A percentile compares a stretch with the other conserved stretches of the same genome.
Conservation (phyloP, 1,140 invertebrate species). For the Caerostris extrusa region DNA sequence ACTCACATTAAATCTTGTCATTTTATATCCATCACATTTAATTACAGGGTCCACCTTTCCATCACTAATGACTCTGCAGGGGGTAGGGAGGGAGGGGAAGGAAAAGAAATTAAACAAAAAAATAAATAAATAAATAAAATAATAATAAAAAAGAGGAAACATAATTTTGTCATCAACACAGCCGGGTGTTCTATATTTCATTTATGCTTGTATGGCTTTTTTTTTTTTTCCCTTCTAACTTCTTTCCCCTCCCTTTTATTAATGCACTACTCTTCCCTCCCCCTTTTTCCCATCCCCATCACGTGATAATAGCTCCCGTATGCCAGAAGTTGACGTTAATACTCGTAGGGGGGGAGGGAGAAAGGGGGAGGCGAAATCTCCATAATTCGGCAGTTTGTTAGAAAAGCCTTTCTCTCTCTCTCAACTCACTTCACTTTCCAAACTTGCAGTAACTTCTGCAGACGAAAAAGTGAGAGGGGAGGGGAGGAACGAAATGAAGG, state of each 20-base stretch:
- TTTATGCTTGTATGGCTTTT: background rate
- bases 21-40: slow-evolving; percentile 57
- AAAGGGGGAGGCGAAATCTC: slow-evolving; percentile 43
- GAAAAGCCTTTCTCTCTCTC: slow-evolving; percentile 2
- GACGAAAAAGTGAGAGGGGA: background rate
- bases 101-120: background rate
- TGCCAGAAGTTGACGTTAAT: slow-evolving; percentile 66
- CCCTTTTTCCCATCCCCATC: slow-evolving; percentile 8
- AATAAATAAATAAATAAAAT: background rate
- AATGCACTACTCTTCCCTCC: background rate
- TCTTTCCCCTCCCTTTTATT: background rate
- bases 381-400: slow-evolving; percentile 73
- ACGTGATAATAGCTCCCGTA: slow-evolving; percentile 52
- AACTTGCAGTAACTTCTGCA: background rate
- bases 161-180: slow-evolving; percentile 67
- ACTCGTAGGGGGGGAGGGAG: slow-evolving; percentile 23
- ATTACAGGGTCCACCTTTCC: slow-evolving; percentile 45
- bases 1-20: slow-evolving; percentile 36
- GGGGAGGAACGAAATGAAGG: slow-evolving; percentile 19
- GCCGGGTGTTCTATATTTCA: slow-evolving; percentile 4
- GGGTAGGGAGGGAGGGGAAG: background rate
- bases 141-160: background rate
- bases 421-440: background rate
- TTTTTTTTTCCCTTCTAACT: slow-evolving; percentile 18
- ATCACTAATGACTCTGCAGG: slow-evolving; percentile 31